Evolutionary conservation across 2,113 vertebrate genomes (phyloP), one percentile per base, ranked within the genome.

Genomic region (Brienomyrus longianalis): DNA sequence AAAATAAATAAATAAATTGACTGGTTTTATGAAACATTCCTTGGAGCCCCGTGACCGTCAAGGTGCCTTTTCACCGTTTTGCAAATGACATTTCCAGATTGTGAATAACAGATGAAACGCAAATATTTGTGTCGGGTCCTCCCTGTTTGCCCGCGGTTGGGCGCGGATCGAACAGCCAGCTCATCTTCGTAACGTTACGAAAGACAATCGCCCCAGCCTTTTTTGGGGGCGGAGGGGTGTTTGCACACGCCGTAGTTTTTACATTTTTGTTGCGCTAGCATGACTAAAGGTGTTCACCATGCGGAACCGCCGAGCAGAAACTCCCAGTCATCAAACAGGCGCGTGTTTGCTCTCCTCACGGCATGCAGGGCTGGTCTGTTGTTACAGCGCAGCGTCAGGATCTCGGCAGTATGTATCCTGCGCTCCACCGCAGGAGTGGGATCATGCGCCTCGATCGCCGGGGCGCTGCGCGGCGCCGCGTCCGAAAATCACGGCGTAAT

Each of bases 291-390:
- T 91, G 92, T 93, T 94, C 93, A 93, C 90, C 50, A 86, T 90
- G 91, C 92, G 94, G 92, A 92, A 89, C 86, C 92, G 94, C 94
- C 93, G 54, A 83, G 92, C 92, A 94, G 93, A 92, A 95, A 93
- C 93, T 94, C 93, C 91, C 92, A 93, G 94, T 94, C 93, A 94
- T 95, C 93, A 95, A 93, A 93, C 92, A 93, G 93, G 93, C 90
- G 92, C 91, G 88, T 94, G 93, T 94, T 94, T 92, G 93, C 93
- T 94, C 94, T 94, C 91, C 93, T 88, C 92, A 92, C 86, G 56
- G 84, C 90, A 56, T 51, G 91, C 92, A 84, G 87, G 83, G 23
- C 23, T 51, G 0, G 54, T 19, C 31, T 70, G 93, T 93, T 94
- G 91, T 93, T 94, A 93, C 90, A 93, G 90, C 90, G 88, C 83